Conservation (phyloP, 2,888 invertebrate species). For the Plagodis dolabraria region DNA sequence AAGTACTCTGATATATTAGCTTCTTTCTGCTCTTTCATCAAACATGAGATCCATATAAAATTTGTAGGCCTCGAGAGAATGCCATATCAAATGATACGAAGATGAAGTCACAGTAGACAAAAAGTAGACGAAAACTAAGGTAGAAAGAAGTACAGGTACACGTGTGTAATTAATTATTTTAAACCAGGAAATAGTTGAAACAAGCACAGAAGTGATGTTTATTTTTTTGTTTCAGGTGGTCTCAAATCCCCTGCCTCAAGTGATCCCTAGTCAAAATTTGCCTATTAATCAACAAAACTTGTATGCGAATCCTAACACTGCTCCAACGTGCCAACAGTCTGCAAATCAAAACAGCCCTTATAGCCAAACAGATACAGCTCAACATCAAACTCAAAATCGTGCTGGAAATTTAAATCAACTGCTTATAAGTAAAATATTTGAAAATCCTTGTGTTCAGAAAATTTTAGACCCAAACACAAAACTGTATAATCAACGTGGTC, state of each 20-base stretch:
- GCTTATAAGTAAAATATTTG: constrained; percentile 49
- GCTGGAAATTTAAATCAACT: constrained; percentile 42
- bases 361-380: constrained; percentile 36
- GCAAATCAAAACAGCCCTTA: constrained; percentile 45
- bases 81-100: too few relatives aligned
- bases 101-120: too few relatives aligned
- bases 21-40: too few relatives aligned
- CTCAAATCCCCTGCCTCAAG: constrained; percentile 47
- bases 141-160: too few relatives aligned
- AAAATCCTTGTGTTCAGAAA: constrained; percentile 45
- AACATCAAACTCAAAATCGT: constrained; percentile 41
- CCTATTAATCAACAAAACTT: constrained; percentile 28
- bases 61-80: too few relatives aligned
- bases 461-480: constrained; percentile 45
- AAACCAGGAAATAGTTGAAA: too few relatives aligned
- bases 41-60: too few relatives aligned
- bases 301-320: constrained; percentile 21
- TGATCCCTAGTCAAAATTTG: constrained; percentile 28
- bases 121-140: too few relatives aligned
- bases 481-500: constrained; percentile 46
- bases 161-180: too few relatives aligned
- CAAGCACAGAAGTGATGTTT: not conserved
- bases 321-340: constrained; percentile 31
- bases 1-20: too few relatives aligned
- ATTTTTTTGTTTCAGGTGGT: constrained; percentile 52